Evolutionary conservation across 2,113 vertebrate species (phyloP), one percentile per base, ranked within the genome.

Genomic region (Actinemys pallida): DNA sequence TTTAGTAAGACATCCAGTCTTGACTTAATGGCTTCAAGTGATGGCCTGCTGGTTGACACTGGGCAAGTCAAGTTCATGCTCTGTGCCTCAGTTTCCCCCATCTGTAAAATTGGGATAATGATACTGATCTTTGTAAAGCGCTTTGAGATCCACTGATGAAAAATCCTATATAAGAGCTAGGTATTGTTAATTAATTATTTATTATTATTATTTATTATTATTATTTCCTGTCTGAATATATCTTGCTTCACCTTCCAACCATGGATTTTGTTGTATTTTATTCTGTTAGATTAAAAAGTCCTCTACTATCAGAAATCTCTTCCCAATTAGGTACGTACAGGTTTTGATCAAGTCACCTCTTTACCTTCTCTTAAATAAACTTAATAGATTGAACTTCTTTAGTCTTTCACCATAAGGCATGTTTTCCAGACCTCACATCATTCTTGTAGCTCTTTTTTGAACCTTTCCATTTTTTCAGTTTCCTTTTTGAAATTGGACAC

Each of bases 1-100:
- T 95, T 91, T 47, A 54, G 31, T 25, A 27, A 78, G 7, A 47
- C 10, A 78, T 78, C 12, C 25, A 27, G 22, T 93, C 88, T 93
- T 84, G 42, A 93, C 88, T 57, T 86, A 54, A 86, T 81, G 57
- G 86, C 81, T 83, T 76, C 65, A 94, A 90, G 50, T 85, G 54
- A 31, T 91, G 27, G 59, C 92, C 35, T 69, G 62, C 31, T 69
- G 35, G 62, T 16, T 69, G n/a, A 22, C 19, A 39, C 35, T 20
- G 65, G 65, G 35, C 65, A 20, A 72, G 35, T 39, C 65, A 72
- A 5, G 2, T n/a, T 72, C n/a, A 72, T 5, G 9, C 8, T 22
- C n/a, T n/a, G 65, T 72, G 65, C 2, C 65, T 72, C 65, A 39
- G 65, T 72, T 72, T 72, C 65, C 65, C 65, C 65, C 65, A 72